Percentiles rank a stretch among this genome's conserved stretches.
These are phyloP conservation scores for Chrysodeixis includens DNA, from an alignment of 2,888 invertebrate genomes.

Conservation along the genomic window DNA sequence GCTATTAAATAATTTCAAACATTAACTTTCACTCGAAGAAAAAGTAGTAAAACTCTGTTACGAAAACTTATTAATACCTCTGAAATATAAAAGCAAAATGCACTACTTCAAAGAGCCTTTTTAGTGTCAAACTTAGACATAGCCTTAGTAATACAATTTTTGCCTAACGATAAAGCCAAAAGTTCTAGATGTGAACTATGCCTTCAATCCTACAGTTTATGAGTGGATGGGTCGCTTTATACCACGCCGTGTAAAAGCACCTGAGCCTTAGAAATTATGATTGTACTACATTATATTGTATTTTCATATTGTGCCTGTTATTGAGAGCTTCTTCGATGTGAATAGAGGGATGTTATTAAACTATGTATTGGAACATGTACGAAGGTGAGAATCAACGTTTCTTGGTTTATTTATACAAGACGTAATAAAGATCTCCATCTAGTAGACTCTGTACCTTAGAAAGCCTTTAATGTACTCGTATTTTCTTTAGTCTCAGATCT, in stretches of 20 bases:
- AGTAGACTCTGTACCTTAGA: no score
- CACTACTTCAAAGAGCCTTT: conserved; percentile 36
- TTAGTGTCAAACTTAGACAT: conserved; percentile 47
- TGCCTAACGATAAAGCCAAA: conserved; percentile 57
- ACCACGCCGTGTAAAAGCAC: conserved; percentile 56
- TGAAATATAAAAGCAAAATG: conserved; percentile 41
- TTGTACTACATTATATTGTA: conserved; percentile 50
- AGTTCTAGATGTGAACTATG: conserved; percentile 62
- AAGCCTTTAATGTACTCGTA: no score
- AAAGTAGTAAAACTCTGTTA: conserved; percentile 42
- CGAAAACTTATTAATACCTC: conserved; percentile 40
- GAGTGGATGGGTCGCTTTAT: conserved; percentile 58
- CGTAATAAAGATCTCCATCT: no score
- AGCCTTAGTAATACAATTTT: conserved; percentile 63
- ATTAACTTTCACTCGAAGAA: conserved; percentile 15
- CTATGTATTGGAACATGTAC: background rate
- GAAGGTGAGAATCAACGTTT: no score
- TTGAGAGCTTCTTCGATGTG: conserved; percentile 36
- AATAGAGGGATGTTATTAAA: conserved; percentile 31
- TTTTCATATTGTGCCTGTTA: conserved; percentile 50
- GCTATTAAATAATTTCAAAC: background rate
- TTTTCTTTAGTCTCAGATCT: no score
- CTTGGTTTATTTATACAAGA: no score
- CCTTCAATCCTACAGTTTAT: conserved; percentile 69
- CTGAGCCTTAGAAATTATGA: conserved; percentile 65